Evolutionary conservation across 2,797 vertebrate species (phyloP), one percentile per base, ranked within the genome.

Genomic region (Ceryle rudis): DNA sequence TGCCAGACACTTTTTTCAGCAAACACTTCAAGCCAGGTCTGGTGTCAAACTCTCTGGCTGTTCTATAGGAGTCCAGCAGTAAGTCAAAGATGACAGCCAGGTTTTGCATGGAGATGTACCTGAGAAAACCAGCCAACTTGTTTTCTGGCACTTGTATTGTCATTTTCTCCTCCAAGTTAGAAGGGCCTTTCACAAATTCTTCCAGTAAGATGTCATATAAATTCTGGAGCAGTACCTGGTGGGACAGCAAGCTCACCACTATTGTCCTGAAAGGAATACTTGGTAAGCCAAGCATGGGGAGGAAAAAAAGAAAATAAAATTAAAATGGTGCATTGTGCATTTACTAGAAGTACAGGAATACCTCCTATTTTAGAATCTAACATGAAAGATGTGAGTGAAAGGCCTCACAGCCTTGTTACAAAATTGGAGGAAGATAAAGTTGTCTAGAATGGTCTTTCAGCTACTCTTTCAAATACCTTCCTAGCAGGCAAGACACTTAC

Each of bases 21-120:
- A 99, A 98, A 95, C 99, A 99, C 97, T 99, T 99, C 60, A 99
- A 96, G 9, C 99, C 99, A 0, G 99, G 99, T 52, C 99, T 98
- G 1, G 99, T 99, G 98, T 99, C 99, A 37, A 99, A 99, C 94
- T 99, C 99, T 14, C 99, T 97, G 5, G 99, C 99, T 1, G 99
- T 99, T 96, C 99, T 98, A 93, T 99, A 99, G 0, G 99, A 99
- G 95, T 99, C 99, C 95, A 99, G 98, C 92, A 99, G 98, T 91
- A 99, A 98, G 96, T 99, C 99, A 90, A 99, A 99, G 95, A 99
- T 99, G 95, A 99, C 99, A 35, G 99, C 99, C 94, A 99, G 92
- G 91, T 99, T 99, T 58, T 99, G 99, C 99, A 99, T 99, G 93
- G 99, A 99, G 97, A 99, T 99, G 97, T 99, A 99, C 81, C 99